Base-by-base conservation (phyloP, 2,113 vertebrate genomes). In the Hipposideros armiger region DNA sequence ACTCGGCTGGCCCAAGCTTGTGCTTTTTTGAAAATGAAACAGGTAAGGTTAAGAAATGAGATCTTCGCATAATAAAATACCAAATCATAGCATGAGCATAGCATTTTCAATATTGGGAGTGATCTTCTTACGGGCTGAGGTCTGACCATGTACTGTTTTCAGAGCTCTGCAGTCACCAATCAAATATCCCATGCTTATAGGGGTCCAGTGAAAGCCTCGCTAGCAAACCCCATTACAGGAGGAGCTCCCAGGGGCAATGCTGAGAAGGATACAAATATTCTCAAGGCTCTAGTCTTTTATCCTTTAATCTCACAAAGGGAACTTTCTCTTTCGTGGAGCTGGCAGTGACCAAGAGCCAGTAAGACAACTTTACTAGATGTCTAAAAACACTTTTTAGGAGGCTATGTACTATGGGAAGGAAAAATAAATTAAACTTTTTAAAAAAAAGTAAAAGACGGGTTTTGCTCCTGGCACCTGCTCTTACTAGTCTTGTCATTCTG, bases 281-380 rank as follows among this genome's bases (percentile, higher is more conserved):
- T 62, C 87, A 47, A 47, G 82, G 52, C 62, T 69, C 72, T 28
- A 11, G 60, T 42, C 45, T 32, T 67, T 78, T 78, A 36, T 69
- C 52, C 8, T n/a, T 45, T 30, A 32, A 32, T 50, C n/a, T 76
- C 80, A 97, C 69, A 81, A 74, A 91, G 82, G 93, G 84, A 80
- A 30, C 58, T 40, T 77, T 62, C 47, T 88, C 7, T 73, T 32
- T 67, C 69, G 20, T 1, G 36, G 69, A 17, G 62, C 52, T 56
- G 36, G 69, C 86, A 72, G 30, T 42, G 56, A 56, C 20, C 77
- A 74, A 54, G 16, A 67, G 47, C 30, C 30, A 84, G 56, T 0
- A 0, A n/a, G 32, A 58, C 6, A 47, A 60, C 58, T 56, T 73
- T 62, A 52, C 30, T 11, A 66, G 40, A 17, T 15, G 60, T 19